A percentile compares a stretch with the other conserved stretches of the same genome.
Evolutionary conservation across 92 coral and sea anemone genomes (phyloP).

Genomic region (Porites lobata): DNA sequence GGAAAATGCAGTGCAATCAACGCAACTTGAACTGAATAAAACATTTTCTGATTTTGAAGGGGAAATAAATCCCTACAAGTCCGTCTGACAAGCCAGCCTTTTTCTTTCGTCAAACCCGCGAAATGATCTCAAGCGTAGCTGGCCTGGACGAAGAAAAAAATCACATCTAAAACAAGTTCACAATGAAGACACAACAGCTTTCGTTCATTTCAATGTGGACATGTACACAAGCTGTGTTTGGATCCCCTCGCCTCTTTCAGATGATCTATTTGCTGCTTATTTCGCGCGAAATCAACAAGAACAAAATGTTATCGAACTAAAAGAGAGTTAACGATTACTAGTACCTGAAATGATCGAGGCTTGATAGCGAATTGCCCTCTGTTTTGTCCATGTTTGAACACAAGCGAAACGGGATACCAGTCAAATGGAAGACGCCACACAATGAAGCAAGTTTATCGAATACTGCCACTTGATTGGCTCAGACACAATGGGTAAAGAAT

Average conservation of each 20-base stretch:
- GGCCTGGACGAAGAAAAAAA: neutral
- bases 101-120: neutral
- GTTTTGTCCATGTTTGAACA: conserved; percentile 51
- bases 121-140: neutral
- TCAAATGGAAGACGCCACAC: conserved; percentile 28
- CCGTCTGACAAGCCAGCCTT: neutral
- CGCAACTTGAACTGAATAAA: neutral
- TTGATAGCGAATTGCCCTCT: conserved; percentile 30
- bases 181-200: neutral
- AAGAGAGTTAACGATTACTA: neutral
- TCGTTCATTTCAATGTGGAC: conserved; percentile 35
- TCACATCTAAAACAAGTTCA: neutral
- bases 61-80: too few relatives aligned
- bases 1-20: neutral
- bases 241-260: neutral
- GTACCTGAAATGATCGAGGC: conserved; percentile 39
- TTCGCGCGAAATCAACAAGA: neutral
- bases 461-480: conserved; percentile 37
- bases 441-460: conserved; percentile 17
- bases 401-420: conserved; percentile 35
- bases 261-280: neutral
- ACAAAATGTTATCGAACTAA: neutral
- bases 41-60: neutral
- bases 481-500: conserved; percentile 14
- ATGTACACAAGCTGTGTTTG: neutral